These are phyloP conservation scores for Pseudochirops cupreus DNA, from an alignment of 2,797 vertebrate genomes.

Conservation along the genomic window DNA sequence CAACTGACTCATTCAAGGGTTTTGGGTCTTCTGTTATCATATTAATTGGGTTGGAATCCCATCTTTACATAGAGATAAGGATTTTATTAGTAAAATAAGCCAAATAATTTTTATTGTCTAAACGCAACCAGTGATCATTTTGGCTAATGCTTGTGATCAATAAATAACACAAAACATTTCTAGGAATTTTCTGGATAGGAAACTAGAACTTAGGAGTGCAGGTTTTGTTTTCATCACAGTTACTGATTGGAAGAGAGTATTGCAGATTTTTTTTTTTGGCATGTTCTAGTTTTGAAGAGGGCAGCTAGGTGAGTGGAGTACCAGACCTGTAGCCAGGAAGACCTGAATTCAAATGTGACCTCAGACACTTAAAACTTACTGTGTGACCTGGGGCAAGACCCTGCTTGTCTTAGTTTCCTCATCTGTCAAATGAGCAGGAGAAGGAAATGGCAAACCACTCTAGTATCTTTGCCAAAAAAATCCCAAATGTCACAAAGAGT, in stretches of 20 bases:
- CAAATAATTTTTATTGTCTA: neutral
- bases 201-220: neutral
- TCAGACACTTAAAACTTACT: neutral
- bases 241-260: neutral
- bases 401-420: neutral
- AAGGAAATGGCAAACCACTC: neutral
- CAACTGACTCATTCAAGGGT: neutral
- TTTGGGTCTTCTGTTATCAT: neutral
- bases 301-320: neutral
- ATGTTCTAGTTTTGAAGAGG: neutral
- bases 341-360: neutral
- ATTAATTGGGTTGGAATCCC: neutral
- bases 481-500: neutral
- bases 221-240: neutral
- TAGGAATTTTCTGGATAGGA: neutral
- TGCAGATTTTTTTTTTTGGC: neutral
- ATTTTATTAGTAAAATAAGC: constrained; percentile 13
- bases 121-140: neutral
- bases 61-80: neutral
- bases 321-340: neutral
- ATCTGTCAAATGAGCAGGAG: neutral
- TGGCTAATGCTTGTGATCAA: neutral
- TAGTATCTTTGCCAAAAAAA: neutral
- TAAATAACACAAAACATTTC: neutral
- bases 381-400: neutral